A percentile compares a stretch with the other conserved stretches of the same genome.
phyloP scores from a whole-genome alignment of 2,113 vertebrate species.

The Etheostoma cragini region DNA sequence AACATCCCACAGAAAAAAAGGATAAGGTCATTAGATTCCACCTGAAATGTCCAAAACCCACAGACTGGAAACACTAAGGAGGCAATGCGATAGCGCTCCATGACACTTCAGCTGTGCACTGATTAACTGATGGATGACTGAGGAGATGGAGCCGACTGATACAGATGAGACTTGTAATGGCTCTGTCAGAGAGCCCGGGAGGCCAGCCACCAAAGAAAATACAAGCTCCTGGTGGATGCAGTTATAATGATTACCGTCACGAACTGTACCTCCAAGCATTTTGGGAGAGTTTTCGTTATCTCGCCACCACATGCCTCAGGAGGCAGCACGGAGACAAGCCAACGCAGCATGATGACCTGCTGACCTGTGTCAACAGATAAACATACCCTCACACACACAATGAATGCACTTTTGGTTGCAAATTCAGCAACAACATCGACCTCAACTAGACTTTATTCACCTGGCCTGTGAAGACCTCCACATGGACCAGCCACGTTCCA shows the following conservation, averaged over 20 bases:
- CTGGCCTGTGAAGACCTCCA: background rate
- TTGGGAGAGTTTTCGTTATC: background rate
- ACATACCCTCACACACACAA: background rate
- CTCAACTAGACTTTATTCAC: background rate
- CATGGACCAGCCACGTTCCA: background rate
- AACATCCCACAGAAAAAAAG: background rate
- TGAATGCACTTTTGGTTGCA: background rate
- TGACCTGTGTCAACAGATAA: slow-evolving; percentile 15
- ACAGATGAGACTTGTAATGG: slow-evolving; percentile 68
- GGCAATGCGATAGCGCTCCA: background rate
- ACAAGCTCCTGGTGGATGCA: background rate
- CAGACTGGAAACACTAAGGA: too few relatives aligned
- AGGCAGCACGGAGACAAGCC: background rate
- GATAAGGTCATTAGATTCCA: background rate
- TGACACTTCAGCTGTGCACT: slow-evolving; percentile 36
- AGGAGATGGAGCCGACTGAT: slow-evolving; percentile 64
- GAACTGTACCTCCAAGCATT: background rate
- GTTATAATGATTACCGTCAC: slow-evolving; percentile 1
- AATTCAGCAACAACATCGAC: background rate
- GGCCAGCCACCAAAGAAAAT: slow-evolving; percentile 15
- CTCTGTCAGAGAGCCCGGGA: slow-evolving; percentile 39
- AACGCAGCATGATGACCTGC: slow-evolving; percentile 2
- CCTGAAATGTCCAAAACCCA: background rate
- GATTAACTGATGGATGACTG: slow-evolving; percentile 71
- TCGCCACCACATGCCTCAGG: background rate